phyloP scores from a whole-genome alignment of 2,113 vertebrate species.

The Suncus etruscus region DNA sequence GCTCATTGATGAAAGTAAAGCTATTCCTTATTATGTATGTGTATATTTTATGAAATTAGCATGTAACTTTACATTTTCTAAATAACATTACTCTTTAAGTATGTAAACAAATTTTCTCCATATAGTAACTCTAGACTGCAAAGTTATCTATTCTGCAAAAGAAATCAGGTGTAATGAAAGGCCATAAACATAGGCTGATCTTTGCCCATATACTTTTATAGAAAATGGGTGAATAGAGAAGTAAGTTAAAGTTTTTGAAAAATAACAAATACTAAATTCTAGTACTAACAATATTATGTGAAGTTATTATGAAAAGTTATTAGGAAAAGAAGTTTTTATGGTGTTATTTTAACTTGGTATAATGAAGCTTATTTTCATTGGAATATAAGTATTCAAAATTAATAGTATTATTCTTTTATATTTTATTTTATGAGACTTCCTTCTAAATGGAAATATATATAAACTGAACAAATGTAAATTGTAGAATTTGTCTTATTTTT shows the following conservation, averaged over 20 bases:
- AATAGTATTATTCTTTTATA: conserved; percentile 8
- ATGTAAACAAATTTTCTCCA: conserved; percentile 45
- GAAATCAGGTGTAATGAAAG: neutral
- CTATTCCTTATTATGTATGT: conserved; percentile 67
- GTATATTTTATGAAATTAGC: conserved; percentile 64
- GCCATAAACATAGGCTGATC: neutral
- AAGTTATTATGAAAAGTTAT: no score
- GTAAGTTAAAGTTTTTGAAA: conserved; percentile 34
- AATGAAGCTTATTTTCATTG: conserved; percentile 12
- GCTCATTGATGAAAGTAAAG: neutral
- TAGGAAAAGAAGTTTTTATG: no score
- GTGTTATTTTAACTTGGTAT: no score
- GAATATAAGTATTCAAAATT: conserved; percentile 4
- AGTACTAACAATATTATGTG: neutral
- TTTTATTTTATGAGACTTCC: neutral
- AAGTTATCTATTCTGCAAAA: conserved; percentile 25
- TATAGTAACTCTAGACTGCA: neutral
- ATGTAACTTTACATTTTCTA: conserved; percentile 33
- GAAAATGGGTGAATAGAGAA: neutral
- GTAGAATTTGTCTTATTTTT: conserved; percentile 14
- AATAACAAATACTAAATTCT: conserved; percentile 39
- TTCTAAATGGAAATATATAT: neutral
- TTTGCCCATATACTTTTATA: conserved; percentile 18
- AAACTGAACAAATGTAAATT: neutral
- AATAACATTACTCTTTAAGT: conserved; percentile 61